A percentile compares a stretch with the other conserved stretches of the same genome.
phyloP scores from a whole-genome alignment of 1,140 invertebrate genomes.

The Drosophila orena region DNA sequence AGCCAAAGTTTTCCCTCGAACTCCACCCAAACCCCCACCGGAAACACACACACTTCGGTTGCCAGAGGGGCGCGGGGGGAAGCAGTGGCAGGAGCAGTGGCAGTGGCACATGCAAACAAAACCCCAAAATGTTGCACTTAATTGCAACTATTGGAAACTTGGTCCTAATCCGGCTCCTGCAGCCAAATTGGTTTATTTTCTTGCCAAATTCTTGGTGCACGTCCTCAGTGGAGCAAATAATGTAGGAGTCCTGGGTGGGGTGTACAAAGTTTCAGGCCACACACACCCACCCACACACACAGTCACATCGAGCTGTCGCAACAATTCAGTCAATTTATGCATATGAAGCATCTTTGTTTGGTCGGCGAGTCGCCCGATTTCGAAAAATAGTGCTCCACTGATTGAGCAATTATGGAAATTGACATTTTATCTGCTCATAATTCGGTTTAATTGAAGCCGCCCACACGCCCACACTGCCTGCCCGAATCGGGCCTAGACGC shows the following conservation, averaged over 20 bases:
- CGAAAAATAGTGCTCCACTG: conserved; percentile 4
- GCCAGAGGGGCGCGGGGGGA: neutral
- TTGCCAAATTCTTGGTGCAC: conserved; percentile 50
- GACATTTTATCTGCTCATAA: conserved; percentile 42
- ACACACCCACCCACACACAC: neutral
- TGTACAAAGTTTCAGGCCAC: conserved; percentile 4
- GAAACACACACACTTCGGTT: no score
- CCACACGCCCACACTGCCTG: neutral
- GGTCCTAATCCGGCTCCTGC: conserved; percentile 33
- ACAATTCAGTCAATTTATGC: conserved; percentile 46
- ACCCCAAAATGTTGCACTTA: conserved; percentile 73
- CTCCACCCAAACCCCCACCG: neutral
- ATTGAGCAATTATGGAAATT: conserved; percentile 63
- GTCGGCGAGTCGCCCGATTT: neutral
- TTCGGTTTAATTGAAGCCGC: conserved; percentile 17
- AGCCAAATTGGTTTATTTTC: conserved; percentile 71
- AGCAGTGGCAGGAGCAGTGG: neutral
- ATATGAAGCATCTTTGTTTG: conserved; percentile 14
- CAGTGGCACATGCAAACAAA: conserved; percentile 60
- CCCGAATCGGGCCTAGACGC: neutral
- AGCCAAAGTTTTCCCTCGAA: conserved; percentile 27
- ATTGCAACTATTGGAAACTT: conserved; percentile 71
- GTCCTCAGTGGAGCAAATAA: conserved; percentile 8
- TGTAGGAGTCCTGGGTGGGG: neutral
- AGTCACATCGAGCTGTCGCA: conserved; percentile 9